These are phyloP conservation scores for Phoebastria nigripes DNA, from an alignment of 2,797 vertebrate species.

Conservation along the genomic window DNA sequence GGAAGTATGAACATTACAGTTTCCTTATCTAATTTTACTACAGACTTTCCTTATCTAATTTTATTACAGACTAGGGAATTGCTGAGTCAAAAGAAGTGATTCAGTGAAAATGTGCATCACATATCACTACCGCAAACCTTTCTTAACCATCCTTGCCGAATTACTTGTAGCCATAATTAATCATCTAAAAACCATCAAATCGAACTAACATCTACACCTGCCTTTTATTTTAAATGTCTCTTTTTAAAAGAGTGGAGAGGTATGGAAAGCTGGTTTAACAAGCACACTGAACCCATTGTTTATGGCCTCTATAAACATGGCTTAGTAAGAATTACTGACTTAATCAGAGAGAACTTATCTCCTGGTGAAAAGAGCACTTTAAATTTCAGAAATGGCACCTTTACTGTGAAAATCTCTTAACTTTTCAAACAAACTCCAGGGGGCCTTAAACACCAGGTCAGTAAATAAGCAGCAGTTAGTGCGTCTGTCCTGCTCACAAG, in stretches of 20 bases:
- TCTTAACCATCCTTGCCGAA: slow-evolving; percentile 30
- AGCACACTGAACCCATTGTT: slow-evolving; percentile 80
- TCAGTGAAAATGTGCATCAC: slow-evolving; percentile 6
- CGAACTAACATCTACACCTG: slow-evolving; percentile 73
- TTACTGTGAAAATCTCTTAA: slow-evolving; percentile 79
- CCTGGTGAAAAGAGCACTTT: slow-evolving; percentile 78
- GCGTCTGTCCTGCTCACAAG: slow-evolving; percentile 42
- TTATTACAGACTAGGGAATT: not conserved
- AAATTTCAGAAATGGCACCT: slow-evolving; percentile 80
- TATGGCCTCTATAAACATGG: slow-evolving; percentile 81
- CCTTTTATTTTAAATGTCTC: slow-evolving; percentile 80
- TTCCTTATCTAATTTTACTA: slow-evolving; percentile 18
- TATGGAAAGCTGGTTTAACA: slow-evolving; percentile 79
- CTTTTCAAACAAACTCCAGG: slow-evolving; percentile 80
- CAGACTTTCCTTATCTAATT: not conserved
- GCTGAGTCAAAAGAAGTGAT: not conserved
- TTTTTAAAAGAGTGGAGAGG: slow-evolving; percentile 76
- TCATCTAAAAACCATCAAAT: slow-evolving; percentile 59
- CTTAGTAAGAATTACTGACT: slow-evolving; percentile 81
- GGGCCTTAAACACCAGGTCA: slow-evolving; percentile 76
- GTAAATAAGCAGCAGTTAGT: slow-evolving; percentile 68
- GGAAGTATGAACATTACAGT: not conserved
- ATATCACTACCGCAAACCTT: slow-evolving; percentile 31
- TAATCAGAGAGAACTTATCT: slow-evolving; percentile 81
- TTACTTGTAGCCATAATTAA: slow-evolving; percentile 68